Percentiles rank a stretch among this genome's conserved stretches.
Evolutionary conservation across 2,113 vertebrate genomes (phyloP).

Genomic region (Thoracochromis brauschi): DNA sequence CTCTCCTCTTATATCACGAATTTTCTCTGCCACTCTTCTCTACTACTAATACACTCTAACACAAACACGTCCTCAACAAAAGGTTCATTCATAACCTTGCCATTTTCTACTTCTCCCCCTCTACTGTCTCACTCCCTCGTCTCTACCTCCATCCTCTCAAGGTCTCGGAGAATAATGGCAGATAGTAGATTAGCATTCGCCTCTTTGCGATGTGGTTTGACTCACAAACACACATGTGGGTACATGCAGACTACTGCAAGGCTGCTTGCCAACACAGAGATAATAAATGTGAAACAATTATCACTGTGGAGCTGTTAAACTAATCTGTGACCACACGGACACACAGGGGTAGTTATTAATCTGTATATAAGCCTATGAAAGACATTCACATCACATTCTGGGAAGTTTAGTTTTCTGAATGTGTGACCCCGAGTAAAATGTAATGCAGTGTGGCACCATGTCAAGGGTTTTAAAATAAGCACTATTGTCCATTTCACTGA

Average conservation of each 20-base stretch:
- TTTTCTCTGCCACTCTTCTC: not conserved
- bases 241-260: not conserved
- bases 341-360: not conserved
- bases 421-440: not conserved
- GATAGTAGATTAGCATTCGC: conserved; percentile 42
- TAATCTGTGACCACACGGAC: not conserved
- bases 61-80: conserved; percentile 8
- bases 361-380: not conserved
- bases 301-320: not conserved
- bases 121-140: not conserved
- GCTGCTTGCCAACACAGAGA: conserved; percentile 26
- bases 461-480: not conserved
- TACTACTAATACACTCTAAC: not conserved
- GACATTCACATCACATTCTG: not conserved
- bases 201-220: not conserved
- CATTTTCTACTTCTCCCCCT: not conserved
- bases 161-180: conserved; percentile 54
- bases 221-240: not conserved
- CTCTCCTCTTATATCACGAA: not conserved
- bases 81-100: conserved; percentile 20
- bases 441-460: fast-evolving
- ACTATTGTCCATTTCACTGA: not conserved
- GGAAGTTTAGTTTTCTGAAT: not conserved
- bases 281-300: conserved; percentile 56
- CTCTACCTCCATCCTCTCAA: conserved; percentile 40